phyloP scores from a whole-genome alignment of 2,888 invertebrate genomes.

The Drepanosiphum platanoidis region DNA sequence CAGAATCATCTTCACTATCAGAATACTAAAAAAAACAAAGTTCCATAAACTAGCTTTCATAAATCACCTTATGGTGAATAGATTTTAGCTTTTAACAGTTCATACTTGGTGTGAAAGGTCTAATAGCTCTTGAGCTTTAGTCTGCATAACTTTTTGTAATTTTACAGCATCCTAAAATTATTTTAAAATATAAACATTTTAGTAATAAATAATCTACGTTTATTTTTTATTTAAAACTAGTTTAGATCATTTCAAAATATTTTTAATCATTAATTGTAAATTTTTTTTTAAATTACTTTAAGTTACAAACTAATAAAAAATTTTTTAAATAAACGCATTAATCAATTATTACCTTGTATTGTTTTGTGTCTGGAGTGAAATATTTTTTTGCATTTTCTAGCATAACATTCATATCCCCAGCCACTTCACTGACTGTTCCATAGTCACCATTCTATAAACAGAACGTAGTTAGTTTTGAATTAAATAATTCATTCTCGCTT shows the following conservation, averaged over 20 bases:
- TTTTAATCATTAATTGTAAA: neutral
- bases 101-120: constrained; percentile 72
- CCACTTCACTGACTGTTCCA: constrained; percentile 86
- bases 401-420: constrained; percentile 94
- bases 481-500: constrained; percentile 26
- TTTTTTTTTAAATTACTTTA: neutral
- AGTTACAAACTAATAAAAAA: neutral
- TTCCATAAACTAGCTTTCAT: neutral
- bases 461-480: constrained; percentile 40
- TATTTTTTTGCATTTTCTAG: constrained; percentile 96
- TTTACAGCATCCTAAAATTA: constrained; percentile 79
- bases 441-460: constrained; percentile 76
- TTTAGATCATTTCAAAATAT: constrained; percentile 8
- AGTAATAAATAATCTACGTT: constrained; percentile 37
- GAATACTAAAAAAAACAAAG: constrained; percentile 68
- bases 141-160: constrained; percentile 84
- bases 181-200: constrained; percentile 34
- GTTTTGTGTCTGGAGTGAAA: constrained; percentile 81
- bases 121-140: constrained; percentile 79
- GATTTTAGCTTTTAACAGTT: neutral
- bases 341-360: constrained; percentile 75
- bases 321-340: neutral
- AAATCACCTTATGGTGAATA: no score
- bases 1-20: constrained; percentile 70
- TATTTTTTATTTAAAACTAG: neutral